Evolutionary conservation across 2,113 vertebrate genomes (phyloP).

Genomic region (Taurulus bubalis): DNA sequence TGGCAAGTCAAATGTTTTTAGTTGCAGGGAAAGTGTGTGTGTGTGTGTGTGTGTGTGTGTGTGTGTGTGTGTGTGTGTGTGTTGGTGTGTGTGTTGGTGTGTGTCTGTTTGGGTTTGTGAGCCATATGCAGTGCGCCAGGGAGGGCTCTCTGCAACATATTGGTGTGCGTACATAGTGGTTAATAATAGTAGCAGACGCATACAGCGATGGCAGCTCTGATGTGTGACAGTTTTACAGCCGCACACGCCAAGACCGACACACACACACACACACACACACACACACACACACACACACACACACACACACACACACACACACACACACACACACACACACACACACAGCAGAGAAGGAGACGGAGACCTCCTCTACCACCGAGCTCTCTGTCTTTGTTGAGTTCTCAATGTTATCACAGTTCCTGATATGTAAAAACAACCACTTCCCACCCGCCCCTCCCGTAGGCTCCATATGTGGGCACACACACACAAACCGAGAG

Average conservation of each 20-base stretch:
- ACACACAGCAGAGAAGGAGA: slow-evolving; percentile 50
- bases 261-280: too few species aligned
- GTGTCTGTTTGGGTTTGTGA: slow-evolving; percentile 72
- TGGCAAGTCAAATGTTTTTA: slow-evolving; percentile 80
- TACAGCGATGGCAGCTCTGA: slow-evolving; percentile 79
- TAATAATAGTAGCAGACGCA: slow-evolving; percentile 85
- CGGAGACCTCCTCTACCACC: slow-evolving; percentile 72
- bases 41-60: slow-evolving; percentile 21
- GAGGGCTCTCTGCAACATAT: slow-evolving; percentile 82
- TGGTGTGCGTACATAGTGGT: slow-evolving; percentile 79
- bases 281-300: slow-evolving; percentile 61
- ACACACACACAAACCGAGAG: slow-evolving; percentile 41
- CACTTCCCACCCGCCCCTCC: slow-evolving; percentile 78
- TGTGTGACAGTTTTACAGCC: slow-evolving; percentile 83
- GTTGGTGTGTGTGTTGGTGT: slow-evolving; percentile 12
- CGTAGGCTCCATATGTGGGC: slow-evolving; percentile 45
- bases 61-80: slow-evolving; percentile 14
- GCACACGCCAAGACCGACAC: slow-evolving; percentile 72
- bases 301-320: slow-evolving; percentile 64
- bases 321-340: slow-evolving; percentile 59
- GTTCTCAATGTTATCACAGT: slow-evolving; percentile 79
- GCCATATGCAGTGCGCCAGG: slow-evolving; percentile 75
- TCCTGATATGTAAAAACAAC: slow-evolving; percentile 79
- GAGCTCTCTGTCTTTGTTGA: slow-evolving; percentile 77
- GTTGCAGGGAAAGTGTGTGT: slow-evolving; percentile 62